A percentile compares a stretch with the other conserved stretches of the same genome.
These are phyloP conservation scores for Lasiurus borealis DNA, from an alignment of 2,113 vertebrate species.

Conservation along the genomic window DNA sequence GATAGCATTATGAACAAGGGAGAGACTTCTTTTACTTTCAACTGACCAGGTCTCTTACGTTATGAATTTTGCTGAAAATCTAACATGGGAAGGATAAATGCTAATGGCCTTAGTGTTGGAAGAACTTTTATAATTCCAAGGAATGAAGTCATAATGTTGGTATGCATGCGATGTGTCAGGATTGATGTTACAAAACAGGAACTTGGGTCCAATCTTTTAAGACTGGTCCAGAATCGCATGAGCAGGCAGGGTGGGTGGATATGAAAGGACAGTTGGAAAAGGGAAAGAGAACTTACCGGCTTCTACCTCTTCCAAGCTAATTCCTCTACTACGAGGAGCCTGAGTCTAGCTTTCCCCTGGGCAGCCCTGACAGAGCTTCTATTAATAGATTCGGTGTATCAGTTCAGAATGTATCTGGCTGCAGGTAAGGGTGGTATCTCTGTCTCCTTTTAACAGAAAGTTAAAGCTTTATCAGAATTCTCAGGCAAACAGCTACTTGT, in stretches of 20 bases:
- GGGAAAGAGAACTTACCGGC: background rate
- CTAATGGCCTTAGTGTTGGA: background rate
- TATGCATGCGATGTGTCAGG: background rate
- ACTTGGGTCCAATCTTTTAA: constrained; percentile 7
- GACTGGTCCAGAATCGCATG: background rate
- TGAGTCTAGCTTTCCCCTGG: background rate
- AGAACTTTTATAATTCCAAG: background rate
- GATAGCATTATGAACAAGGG: background rate
- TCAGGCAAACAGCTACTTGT: background rate
- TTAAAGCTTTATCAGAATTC: constrained; percentile 29
- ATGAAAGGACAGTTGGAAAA: background rate
- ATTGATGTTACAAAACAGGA: background rate
- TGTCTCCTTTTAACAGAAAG: constrained; percentile 1
- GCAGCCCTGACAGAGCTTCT: background rate
- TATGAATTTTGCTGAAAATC: constrained; percentile 10
- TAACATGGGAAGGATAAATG: background rate
- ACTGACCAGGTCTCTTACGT: background rate
- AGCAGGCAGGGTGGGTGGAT: background rate
- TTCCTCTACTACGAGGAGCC: background rate
- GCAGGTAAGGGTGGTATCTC: background rate
- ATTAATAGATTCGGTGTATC: background rate
- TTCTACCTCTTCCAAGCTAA: background rate
- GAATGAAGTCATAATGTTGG: constrained; percentile 6
- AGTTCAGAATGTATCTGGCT: background rate
- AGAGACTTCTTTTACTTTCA: background rate